Percentiles rank a stretch among this genome's conserved stretches.
Evolutionary conservation across 2,797 vertebrate species (phyloP).

Genomic region (Simalia tracyae): DNA sequence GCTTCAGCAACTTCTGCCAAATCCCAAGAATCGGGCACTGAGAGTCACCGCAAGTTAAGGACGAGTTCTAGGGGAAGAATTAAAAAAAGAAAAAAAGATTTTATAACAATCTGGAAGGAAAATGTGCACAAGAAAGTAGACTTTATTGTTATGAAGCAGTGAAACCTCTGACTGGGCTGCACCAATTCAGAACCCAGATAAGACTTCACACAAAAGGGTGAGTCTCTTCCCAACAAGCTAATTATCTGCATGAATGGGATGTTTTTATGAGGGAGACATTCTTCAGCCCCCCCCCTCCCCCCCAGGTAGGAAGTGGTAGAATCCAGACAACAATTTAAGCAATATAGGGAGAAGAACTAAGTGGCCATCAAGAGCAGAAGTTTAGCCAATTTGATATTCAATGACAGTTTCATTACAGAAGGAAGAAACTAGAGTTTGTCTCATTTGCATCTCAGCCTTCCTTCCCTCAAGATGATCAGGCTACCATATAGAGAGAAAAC

Average conservation of each 20-base stretch:
- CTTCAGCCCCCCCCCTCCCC: background rate
- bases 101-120: background rate
- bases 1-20: conserved; percentile 48
- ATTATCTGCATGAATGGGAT: background rate
- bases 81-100: background rate
- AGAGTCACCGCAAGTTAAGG: background rate
- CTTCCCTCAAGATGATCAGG: background rate
- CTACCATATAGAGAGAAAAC: background rate
- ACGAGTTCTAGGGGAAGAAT: conserved; percentile 50
- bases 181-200: background rate
- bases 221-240: background rate
- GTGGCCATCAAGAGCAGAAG: background rate
- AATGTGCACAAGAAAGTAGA: background rate
- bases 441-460: background rate
- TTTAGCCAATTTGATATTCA: background rate
- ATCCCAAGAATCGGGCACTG: background rate
- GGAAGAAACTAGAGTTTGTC: background rate
- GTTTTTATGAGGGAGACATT: background rate
- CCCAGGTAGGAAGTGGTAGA: background rate
- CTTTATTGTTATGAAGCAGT: background rate
- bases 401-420: background rate
- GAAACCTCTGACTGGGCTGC: background rate
- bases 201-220: background rate
- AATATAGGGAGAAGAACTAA: background rate
- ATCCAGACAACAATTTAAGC: background rate